A percentile compares a stretch with the other conserved stretches of the same genome.
Conservation (phyloP, 2,797 vertebrate genomes). For the Neosalanx taihuensis region DNA sequence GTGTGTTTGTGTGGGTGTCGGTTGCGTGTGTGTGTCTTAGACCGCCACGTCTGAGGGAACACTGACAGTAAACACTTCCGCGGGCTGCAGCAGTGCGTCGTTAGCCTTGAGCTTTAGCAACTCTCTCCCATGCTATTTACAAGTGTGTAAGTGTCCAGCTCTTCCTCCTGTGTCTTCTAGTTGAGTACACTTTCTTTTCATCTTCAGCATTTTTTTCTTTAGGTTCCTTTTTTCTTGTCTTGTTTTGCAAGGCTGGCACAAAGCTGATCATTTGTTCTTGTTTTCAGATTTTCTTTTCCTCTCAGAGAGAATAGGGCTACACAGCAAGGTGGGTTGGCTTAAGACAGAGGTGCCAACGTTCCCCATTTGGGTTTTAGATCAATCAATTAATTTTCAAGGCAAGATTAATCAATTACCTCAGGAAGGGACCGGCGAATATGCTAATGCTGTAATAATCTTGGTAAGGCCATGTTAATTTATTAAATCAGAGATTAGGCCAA, state of each 20-base stretch:
- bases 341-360: constrained; percentile 79
- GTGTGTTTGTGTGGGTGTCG: constrained; percentile 51
- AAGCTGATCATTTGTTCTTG: constrained; percentile 37
- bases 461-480: constrained; percentile 52
- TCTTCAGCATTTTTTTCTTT: not conserved
- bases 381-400: constrained; percentile 55
- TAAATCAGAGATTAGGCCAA: constrained; percentile 26
- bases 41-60: constrained; percentile 10
- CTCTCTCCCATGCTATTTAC: constrained; percentile 18
- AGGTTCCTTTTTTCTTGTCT: constrained; percentile 10
- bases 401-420: constrained; percentile 55
- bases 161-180: constrained; percentile 9
- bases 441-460: constrained; percentile 36
- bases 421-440: constrained; percentile 43
- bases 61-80: not conserved
- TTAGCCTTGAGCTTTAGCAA: constrained; percentile 3
- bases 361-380: constrained; percentile 51
- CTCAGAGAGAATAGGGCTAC: constrained; percentile 62
- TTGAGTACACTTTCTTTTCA: not conserved
- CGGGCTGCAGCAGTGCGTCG: constrained; percentile 10
- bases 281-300: constrained; percentile 56
- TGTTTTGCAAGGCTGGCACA: constrained; percentile 64
- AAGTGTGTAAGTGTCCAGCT: constrained; percentile 26
- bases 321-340: constrained; percentile 53
- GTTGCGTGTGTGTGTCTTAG: constrained; percentile 13